These are phyloP conservation scores for Rhagium mordax DNA, from an alignment of 2,888 invertebrate genomes.

Conservation along the genomic window DNA sequence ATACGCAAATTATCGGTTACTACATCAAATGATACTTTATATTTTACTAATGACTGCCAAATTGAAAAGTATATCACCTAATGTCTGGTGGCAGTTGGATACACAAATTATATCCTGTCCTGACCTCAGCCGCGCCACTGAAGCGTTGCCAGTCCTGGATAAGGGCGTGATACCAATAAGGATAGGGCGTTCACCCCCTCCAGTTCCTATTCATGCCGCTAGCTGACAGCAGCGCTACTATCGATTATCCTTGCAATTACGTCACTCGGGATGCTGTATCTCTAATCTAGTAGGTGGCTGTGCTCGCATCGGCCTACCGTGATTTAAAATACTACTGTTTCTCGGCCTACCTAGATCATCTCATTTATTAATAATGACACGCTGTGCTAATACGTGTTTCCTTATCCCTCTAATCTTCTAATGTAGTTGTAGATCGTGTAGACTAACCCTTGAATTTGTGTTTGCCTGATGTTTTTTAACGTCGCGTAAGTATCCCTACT, in stretches of 20 bases:
- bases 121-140: constrained; percentile 27
- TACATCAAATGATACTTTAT: not conserved
- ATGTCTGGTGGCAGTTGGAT: not conserved
- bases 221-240: constrained; percentile 67
- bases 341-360: constrained; percentile 46
- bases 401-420: constrained; percentile 29
- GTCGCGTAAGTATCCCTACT: constrained; percentile 42
- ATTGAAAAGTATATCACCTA: not conserved
- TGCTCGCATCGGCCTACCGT: constrained; percentile 57
- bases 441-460: constrained; percentile 17
- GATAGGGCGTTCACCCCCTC: constrained; percentile 69
- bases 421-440: constrained; percentile 40
- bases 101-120: not conserved
- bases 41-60: not conserved
- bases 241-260: constrained; percentile 69
- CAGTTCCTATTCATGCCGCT: constrained; percentile 61
- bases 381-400: constrained; percentile 35
- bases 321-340: constrained; percentile 52
- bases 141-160: constrained; percentile 28
- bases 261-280: constrained; percentile 68
- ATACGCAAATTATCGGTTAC: not conserved
- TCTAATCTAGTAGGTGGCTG: constrained; percentile 64
- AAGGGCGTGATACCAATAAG: constrained; percentile 52
- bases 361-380: constrained; percentile 25
- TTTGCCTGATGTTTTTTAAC: constrained; percentile 40